Base-by-base conservation (phyloP, 2,888 invertebrate species). In the Ochlodes sylvanus region DNA sequence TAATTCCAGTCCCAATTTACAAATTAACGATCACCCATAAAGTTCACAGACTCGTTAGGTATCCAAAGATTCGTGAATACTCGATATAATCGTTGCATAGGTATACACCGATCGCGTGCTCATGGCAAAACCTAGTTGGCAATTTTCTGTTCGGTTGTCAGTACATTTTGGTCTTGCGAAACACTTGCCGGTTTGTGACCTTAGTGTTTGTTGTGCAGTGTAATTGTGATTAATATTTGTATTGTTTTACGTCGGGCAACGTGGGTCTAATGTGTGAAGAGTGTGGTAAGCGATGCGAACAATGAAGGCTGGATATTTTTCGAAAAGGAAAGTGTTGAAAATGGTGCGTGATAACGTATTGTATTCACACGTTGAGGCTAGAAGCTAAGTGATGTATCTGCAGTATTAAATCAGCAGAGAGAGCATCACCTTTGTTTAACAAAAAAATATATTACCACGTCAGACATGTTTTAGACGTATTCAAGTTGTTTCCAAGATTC, bases 41-140 rank as follows among this genome's bases (percentile, higher is more conserved):
- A 68, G 41, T 41, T n/a, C 17, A n/a, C n/a, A 61, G 21, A 15
- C 21, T 79, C 81, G 10, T 32, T 55, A 54, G 61, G 55, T 21
- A 32, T 66, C 27, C 42, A 55, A 60, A 77, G 15, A 54, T 55
- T 67, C 60, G 66, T 61, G 66, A 68, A 55, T 56, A 55, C 17
- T 67, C 64, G 68, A 79, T 75, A 80, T 81, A 70, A 69, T 56
- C 58, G 68, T 68, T 67, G 68, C 73, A 69, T 74, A 72, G 78
- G 77, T 70, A 62, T 38, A 79, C 76, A 80, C 80, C 75, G 84
- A 87, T 92, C 90, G 91, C 91, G 91, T 90, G 92, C 78, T 83
- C 80, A 81, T 80, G 80, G 85, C 85, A 85, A 87, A 89, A 89
- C 83, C 87, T 90, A 86, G 87, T 88, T 86, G 84, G 83, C 86